Evolutionary conservation across 2,113 vertebrate species (phyloP).

Genomic region (Anhinga anhinga): DNA sequence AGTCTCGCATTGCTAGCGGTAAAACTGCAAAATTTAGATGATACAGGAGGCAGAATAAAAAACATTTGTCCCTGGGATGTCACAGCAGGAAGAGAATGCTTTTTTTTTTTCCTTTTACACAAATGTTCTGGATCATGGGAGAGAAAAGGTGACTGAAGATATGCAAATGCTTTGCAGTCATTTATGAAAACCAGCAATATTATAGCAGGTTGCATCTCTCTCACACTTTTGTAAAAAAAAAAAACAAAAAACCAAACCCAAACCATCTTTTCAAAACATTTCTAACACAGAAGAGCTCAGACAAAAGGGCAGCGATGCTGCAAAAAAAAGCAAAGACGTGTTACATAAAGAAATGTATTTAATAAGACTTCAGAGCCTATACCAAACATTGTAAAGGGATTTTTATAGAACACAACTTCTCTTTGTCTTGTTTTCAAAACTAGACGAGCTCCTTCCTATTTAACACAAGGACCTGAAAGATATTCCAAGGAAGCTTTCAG

Average conservation of each 20-base stretch:
- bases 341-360: slow-evolving; percentile 22
- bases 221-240: not conserved
- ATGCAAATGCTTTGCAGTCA: slow-evolving; percentile 4
- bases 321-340: not conserved
- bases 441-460: not conserved
- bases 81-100: slow-evolving; percentile 4
- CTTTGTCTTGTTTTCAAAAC: slow-evolving; percentile 47
- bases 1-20: not conserved
- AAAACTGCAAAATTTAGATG: slow-evolving; percentile 2
- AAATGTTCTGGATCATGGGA: not conserved
- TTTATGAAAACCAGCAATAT: not conserved
- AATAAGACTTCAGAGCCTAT: not conserved
- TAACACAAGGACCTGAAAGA: not conserved
- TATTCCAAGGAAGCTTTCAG: not conserved
- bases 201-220: not conserved
- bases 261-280: slow-evolving; percentile 15
- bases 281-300: not conserved
- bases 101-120: not conserved
- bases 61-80: not conserved
- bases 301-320: slow-evolving; percentile 12
- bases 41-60: slow-evolving; percentile 1
- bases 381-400: not conserved
- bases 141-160: not conserved
- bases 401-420: slow-evolving; percentile 12
- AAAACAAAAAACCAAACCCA: not conserved